phyloP scores from a whole-genome alignment of 2,888 invertebrate species.

The Tetragonisca angustula region DNA sequence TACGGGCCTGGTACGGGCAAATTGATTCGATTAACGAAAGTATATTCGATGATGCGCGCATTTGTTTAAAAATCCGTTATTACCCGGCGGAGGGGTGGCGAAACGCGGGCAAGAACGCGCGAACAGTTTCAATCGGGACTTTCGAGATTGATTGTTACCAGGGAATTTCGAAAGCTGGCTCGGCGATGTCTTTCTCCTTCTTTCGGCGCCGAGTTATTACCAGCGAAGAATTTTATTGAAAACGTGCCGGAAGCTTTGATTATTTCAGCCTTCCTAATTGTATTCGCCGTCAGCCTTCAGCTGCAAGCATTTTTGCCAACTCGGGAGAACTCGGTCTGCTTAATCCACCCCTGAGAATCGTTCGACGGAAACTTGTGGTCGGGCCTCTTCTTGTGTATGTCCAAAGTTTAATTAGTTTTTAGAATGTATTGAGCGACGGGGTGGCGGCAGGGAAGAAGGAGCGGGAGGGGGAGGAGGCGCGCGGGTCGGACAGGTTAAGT shows the following conservation, averaged over 20 bases:
- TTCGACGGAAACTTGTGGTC: slow-evolving; percentile 64
- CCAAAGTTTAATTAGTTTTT: slow-evolving; percentile 84
- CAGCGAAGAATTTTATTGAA: neutral
- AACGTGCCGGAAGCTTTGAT: slow-evolving; percentile 27
- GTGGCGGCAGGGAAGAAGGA: neutral
- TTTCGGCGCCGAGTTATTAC: too few species aligned
- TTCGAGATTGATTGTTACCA: neutral
- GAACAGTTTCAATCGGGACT: neutral
- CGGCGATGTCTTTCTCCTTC: too few species aligned
- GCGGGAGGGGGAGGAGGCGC: too few species aligned
- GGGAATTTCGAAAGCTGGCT: neutral
- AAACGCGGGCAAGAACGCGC: neutral
- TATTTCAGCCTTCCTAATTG: slow-evolving; percentile 44
- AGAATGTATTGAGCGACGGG: slow-evolving; percentile 74
- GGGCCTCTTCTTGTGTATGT: slow-evolving; percentile 70
- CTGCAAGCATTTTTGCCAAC: slow-evolving; percentile 55
- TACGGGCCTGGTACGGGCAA: neutral
- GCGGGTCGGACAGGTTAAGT: slow-evolving; percentile 69
- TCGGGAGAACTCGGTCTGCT: slow-evolving; percentile 39
- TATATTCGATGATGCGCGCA: neutral
- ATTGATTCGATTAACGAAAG: neutral
- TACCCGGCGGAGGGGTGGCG: accelerated
- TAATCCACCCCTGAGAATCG: slow-evolving; percentile 64
- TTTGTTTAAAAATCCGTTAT: neutral
- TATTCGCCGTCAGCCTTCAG: slow-evolving; percentile 32